These are phyloP conservation scores for Aphelenchoides fujianensis DNA, from an alignment of 1,140 invertebrate species.

Conservation along the genomic window DNA sequence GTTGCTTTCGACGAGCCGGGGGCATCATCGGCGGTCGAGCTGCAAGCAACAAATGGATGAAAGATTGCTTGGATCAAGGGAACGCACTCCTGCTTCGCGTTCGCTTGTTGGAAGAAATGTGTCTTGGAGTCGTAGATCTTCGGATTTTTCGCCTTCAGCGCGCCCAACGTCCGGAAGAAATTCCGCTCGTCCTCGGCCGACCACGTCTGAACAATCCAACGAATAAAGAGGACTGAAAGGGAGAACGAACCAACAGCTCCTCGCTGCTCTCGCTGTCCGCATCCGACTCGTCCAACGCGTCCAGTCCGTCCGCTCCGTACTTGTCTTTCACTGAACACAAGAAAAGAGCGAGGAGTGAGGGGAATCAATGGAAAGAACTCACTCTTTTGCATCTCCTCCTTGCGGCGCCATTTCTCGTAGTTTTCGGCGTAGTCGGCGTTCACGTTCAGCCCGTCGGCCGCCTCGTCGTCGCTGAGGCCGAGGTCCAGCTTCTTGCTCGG, in stretches of 20 bases:
- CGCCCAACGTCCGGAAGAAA: conserved; percentile 79
- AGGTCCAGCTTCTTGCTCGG: conserved; percentile 30
- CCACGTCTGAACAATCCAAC: conserved; percentile 62
- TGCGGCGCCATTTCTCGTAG: conserved; percentile 76
- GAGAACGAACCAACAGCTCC: conserved; percentile 68
- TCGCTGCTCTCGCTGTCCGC: conserved; percentile 66
- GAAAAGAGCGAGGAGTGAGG: conserved; percentile 5
- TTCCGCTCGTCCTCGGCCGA: conserved; percentile 74
- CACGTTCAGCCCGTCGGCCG: conserved; percentile 69
- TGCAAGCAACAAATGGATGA: no score
- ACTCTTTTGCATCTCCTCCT: conserved; percentile 82
- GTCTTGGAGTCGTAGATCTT: conserved; percentile 77
- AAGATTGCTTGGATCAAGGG: no score
- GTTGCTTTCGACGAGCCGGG: no score
- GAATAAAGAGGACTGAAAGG: conserved; percentile 27
- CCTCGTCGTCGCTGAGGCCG: conserved; percentile 49
- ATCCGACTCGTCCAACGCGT: conserved; percentile 38
- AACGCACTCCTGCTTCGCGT: conserved; percentile 16
- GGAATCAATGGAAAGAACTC: conserved; percentile 59
- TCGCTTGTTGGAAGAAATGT: conserved; percentile 71
- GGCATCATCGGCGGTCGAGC: no score
- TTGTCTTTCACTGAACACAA: conserved; percentile 71
- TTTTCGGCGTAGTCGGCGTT: conserved; percentile 77
- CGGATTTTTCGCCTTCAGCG: conserved; percentile 81
- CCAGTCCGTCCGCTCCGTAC: conserved; percentile 68